phyloP scores from a whole-genome alignment of 1,140 invertebrate genomes.

The Achroia grisella region DNA sequence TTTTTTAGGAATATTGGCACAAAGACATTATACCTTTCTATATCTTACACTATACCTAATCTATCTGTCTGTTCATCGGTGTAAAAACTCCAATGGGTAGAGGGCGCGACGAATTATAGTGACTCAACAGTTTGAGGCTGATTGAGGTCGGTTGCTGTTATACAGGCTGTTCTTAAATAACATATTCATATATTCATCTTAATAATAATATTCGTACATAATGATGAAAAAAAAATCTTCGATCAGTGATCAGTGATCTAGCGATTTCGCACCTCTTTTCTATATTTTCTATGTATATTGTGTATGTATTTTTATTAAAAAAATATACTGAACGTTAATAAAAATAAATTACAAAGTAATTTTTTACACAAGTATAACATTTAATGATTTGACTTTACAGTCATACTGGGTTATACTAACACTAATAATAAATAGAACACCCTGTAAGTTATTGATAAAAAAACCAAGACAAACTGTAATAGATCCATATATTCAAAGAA shows the following conservation, averaged over 20 bases:
- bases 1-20: too few relatives aligned
- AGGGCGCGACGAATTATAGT: constrained; percentile 57
- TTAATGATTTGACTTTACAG: neutral
- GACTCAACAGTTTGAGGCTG: constrained; percentile 44
- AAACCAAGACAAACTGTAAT: constrained; percentile 55
- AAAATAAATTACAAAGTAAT: neutral
- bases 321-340: neutral
- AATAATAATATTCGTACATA: too few relatives aligned
- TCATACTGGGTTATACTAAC: too few relatives aligned
- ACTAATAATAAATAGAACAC: constrained; percentile 7
- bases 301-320: neutral
- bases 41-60: too few relatives aligned
- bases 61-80: neutral
- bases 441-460: constrained; percentile 29
- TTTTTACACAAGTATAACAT: neutral
- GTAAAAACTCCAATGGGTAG: constrained; percentile 41
- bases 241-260: too few relatives aligned
- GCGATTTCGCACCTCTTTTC: too few relatives aligned
- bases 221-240: too few relatives aligned
- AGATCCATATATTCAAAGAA: constrained; percentile 59
- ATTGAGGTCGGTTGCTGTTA: constrained; percentile 46
- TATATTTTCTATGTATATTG: too few relatives aligned
- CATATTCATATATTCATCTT: too few relatives aligned
- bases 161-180: constrained; percentile 30
- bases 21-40: too few relatives aligned